Conservation (phyloP, 2,113 vertebrate species). For the Upupa epops region DNA sequence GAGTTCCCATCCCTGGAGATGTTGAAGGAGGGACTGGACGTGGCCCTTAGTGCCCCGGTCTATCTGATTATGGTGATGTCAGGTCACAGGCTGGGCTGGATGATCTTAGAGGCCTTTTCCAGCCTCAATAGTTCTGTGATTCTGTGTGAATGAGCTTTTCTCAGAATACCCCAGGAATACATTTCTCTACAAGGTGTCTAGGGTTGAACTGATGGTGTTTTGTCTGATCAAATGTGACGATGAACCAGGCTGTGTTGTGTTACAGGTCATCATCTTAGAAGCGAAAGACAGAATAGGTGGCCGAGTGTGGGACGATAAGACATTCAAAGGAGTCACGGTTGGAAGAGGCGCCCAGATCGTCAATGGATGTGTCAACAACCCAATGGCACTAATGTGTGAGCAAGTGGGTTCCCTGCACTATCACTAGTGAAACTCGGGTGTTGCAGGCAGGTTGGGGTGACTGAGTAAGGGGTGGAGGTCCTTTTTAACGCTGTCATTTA, state of each 20-base stretch:
- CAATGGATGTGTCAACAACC: slow-evolving; percentile 97
- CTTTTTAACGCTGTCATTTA: background rate
- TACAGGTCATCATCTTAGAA: slow-evolving; percentile 90
- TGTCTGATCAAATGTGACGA: background rate
- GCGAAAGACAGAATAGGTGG: slow-evolving; percentile 94
- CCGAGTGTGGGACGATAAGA: slow-evolving; percentile 91
- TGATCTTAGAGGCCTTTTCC: too few relatives aligned
- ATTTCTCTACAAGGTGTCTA: background rate
- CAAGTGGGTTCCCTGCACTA: slow-evolving; percentile 82
- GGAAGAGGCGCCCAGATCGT: slow-evolving; percentile 95
- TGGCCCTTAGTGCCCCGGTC: too few relatives aligned
- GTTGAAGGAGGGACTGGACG: too few relatives aligned
- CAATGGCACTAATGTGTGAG: slow-evolving; percentile 96
- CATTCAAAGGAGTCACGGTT: slow-evolving; percentile 85
- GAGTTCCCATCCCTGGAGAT: too few relatives aligned
- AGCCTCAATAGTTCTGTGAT: too few relatives aligned
- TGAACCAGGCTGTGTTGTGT: background rate
- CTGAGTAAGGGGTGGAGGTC: background rate
- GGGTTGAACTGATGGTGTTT: background rate
- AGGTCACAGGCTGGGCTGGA: too few relatives aligned
- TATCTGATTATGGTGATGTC: too few relatives aligned
- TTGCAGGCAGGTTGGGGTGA: background rate
- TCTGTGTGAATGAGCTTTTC: background rate
- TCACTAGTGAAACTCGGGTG: background rate
- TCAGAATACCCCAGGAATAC: background rate